phyloP scores from a whole-genome alignment of 2,113 vertebrate species.

The Equus quagga region DNA sequence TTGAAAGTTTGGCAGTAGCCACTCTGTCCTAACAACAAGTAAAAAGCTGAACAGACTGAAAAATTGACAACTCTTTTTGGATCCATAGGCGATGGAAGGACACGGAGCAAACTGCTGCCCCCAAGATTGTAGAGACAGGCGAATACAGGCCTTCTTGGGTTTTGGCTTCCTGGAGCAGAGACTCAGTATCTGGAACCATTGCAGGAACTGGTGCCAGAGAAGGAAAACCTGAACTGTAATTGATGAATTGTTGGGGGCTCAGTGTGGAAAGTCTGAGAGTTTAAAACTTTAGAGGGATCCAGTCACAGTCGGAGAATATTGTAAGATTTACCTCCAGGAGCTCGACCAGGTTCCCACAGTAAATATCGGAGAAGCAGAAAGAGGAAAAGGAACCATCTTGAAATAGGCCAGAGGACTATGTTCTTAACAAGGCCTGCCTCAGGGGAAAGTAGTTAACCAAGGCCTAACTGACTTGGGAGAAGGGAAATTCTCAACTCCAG shows the following conservation, averaged over 20 bases:
- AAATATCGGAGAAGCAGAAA: too few species aligned
- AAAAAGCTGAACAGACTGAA: background rate
- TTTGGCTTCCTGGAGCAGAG: background rate
- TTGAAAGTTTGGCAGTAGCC: background rate
- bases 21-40: background rate
- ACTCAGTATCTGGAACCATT: background rate
- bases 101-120: too few species aligned
- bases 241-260: background rate
- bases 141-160: background rate
- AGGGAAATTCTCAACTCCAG: background rate
- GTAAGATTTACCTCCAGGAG: background rate
- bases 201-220: background rate
- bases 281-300: background rate
- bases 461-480: background rate
- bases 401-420: background rate
- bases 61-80: background rate
- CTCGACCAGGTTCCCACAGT: background rate
- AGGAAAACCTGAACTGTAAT: background rate
- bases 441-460: background rate
- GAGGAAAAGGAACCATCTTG: background rate
- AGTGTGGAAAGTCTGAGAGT: background rate
- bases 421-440: background rate
- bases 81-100: background rate
- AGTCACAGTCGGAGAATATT: background rate
- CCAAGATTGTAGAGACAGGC: too few species aligned